phyloP scores from a whole-genome alignment of 2,797 vertebrate genomes.

The Sternarchorhynchus goeldii region DNA sequence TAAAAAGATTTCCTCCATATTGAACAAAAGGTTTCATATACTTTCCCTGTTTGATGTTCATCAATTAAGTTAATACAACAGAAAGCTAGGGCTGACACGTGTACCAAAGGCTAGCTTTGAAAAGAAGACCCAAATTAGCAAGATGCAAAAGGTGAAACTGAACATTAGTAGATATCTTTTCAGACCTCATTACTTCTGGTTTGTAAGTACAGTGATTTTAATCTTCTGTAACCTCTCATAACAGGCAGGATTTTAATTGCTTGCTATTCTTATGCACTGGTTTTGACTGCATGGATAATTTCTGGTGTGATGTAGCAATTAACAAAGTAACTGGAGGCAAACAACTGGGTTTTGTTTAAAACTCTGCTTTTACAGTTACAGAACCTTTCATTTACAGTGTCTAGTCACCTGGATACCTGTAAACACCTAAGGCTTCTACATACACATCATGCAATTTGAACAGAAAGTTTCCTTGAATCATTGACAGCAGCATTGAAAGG shows the following conservation, averaged over 20 bases:
- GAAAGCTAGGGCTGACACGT: background rate
- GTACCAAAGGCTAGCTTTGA: background rate
- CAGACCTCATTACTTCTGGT: constrained; percentile 42
- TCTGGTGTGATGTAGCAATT: constrained; percentile 37
- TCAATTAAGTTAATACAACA: constrained; percentile 14
- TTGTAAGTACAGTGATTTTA: constrained; percentile 31
- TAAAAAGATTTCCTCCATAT: background rate
- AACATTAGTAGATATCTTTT: constrained; percentile 33
- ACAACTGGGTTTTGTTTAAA: constrained; percentile 21
- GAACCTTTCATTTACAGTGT: background rate
- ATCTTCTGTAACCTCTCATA: constrained; percentile 23
- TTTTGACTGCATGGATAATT: constrained; percentile 43
- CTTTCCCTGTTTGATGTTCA: constrained; percentile 14
- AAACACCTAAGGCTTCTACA: no score
- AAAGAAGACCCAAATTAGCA: constrained; percentile 2
- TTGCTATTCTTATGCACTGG: constrained; percentile 16
- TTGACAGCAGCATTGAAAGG: no score
- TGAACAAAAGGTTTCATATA: background rate
- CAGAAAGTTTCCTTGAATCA: no score
- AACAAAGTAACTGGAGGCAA: constrained; percentile 30
- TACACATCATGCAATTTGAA: no score
- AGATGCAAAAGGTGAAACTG: constrained; percentile 19
- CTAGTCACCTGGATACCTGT: background rate
- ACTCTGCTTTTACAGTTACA: background rate
- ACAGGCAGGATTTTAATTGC: constrained; percentile 49